Evolutionary conservation across 1,140 invertebrate species (phyloP), one percentile per base, ranked within the genome.

Genomic region (Drosophila albomicans): DNA sequence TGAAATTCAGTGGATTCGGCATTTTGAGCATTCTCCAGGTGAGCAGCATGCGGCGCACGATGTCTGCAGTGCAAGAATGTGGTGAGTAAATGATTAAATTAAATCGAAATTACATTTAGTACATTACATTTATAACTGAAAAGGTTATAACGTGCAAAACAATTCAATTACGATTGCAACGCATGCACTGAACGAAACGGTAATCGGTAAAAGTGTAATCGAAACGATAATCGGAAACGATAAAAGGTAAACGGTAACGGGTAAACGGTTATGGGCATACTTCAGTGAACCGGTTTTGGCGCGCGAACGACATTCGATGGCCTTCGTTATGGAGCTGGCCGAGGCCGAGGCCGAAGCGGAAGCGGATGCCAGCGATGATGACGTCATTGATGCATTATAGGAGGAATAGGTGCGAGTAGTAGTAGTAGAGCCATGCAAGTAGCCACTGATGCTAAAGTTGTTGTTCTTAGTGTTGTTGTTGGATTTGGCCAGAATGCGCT

Each of bases 21-120:
- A 28, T 75, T 86, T 93, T 94, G 80, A 92, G 94, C 82, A 16
- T 91, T 86, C 10, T 79, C 66, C 62, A 81, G 62, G 2, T 38
- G 70, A 0, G 70, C 73, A 5, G 57, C 78, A 1, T 71, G 74
- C 63, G 86, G 74, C 63, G 86, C 78, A 1, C 80, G 78, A 51
- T 84, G 75, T 56, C 90, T 91, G 49, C 0, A 48, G 11, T 41
- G 38, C 38, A 41, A 41, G 8, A 41, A 41, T 41, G 38, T 11
- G 10, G 3, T 3, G 38, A n/a, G 7, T 41, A 11, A 41, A 3
- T 11, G 10, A 41, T 41, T 41, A 41, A 41, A 41, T 41, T 41
- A 7, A 32, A 6, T 32, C 7, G 0, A 10, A 38, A 3, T 8
- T 38, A 10, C 7, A 10, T 38, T 10, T 10, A 11, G 2, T 38